These are phyloP conservation scores for Oegoconia quadripuncta DNA, from an alignment of 2,888 invertebrate genomes.

Conservation along the genomic window DNA sequence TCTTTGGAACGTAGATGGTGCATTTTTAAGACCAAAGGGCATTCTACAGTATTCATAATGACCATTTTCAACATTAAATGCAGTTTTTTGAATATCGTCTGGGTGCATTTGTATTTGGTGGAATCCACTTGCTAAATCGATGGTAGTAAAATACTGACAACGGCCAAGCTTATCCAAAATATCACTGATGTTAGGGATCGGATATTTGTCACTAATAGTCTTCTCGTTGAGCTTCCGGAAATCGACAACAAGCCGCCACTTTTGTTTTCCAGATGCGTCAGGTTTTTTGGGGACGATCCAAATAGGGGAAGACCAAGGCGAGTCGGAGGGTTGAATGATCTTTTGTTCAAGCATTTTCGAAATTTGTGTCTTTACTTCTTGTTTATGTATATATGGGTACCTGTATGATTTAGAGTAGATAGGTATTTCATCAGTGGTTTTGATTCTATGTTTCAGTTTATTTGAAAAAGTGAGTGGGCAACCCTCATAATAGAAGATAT, in stretches of 20 bases:
- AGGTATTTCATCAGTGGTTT: slow-evolving; percentile 17
- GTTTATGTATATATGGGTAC: slow-evolving; percentile 17
- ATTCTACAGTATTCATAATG: slow-evolving; percentile 20
- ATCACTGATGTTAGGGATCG: too few species aligned
- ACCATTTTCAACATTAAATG: slow-evolving; percentile 20
- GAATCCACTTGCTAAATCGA: slow-evolving; percentile 21
- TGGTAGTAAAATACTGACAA: slow-evolving; percentile 16
- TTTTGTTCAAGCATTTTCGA: slow-evolving; percentile 23
- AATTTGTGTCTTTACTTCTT: slow-evolving; percentile 21
- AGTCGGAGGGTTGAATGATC: slow-evolving; percentile 30
- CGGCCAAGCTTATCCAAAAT: slow-evolving; percentile 5
- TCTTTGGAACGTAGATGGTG: too few species aligned
- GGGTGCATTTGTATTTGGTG: slow-evolving; percentile 17
- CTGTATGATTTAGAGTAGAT: slow-evolving; percentile 20
- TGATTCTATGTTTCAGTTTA: slow-evolving; percentile 16
- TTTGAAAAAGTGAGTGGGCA: slow-evolving; percentile 14
- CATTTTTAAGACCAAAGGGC: too few species aligned
- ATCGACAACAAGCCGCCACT: slow-evolving; percentile 35
- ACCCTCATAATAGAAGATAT: slow-evolving; percentile 17
- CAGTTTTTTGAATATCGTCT: slow-evolving; percentile 18
- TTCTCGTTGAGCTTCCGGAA: slow-evolving; percentile 22
- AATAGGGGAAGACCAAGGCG: slow-evolving; percentile 36
- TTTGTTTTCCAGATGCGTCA: slow-evolving; percentile 29
- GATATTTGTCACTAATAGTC: slow-evolving; percentile 30
- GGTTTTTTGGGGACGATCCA: too few species aligned